Base-by-base conservation (phyloP, 2,113 vertebrate species). In the Otis tarda region DNA sequence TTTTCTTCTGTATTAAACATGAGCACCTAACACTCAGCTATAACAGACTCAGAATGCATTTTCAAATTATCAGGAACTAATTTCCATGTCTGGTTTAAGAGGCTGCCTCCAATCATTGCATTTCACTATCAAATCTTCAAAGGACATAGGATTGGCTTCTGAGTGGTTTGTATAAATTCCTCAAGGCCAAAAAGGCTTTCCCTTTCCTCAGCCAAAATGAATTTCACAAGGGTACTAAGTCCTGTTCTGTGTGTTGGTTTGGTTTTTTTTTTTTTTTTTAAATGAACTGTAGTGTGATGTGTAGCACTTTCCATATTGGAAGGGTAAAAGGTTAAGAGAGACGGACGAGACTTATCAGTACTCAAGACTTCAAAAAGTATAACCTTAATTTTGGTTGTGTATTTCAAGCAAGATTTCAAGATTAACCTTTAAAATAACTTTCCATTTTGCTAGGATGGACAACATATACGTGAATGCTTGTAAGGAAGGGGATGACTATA, bases 91-190 rank as follows among this genome's bases (percentile, higher is more conserved):
- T 73, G 75, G 84, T 94, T 94, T 85, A 86, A 94, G 81, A 93
- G 57, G 25, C 39, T 7, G 28, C 7, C 35, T 90, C 85, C 47
- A 92, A 81, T 89, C 61, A 95, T 45, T 85, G 93, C 74, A 90
- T 87, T 78, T 93, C 59, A 95, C 69, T 68, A 96, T 70, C 61
- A 84, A 70, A 91, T 93, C 87, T 90, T 84, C 94, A 95, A 96
- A 95, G 70, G 55, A 82, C 65, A 47, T 11, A 90, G 56, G 68
- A 95, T 12, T 92, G 60, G 33, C 47, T 93, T 93, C 83, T 94
- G 90, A 74, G 80, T 74, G 55, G 50, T 91, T 83, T 81, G 59
- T 89, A 81, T 68, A 89, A 96, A 94, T 90, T 86, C 74, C 82
- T 71, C 53, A 90, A 30, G 47, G 56, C 64, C 83, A 90, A 76